Evolutionary conservation across 2,113 vertebrate species (phyloP), one percentile per base, ranked within the genome.

Genomic region (Podiceps cristatus): DNA sequence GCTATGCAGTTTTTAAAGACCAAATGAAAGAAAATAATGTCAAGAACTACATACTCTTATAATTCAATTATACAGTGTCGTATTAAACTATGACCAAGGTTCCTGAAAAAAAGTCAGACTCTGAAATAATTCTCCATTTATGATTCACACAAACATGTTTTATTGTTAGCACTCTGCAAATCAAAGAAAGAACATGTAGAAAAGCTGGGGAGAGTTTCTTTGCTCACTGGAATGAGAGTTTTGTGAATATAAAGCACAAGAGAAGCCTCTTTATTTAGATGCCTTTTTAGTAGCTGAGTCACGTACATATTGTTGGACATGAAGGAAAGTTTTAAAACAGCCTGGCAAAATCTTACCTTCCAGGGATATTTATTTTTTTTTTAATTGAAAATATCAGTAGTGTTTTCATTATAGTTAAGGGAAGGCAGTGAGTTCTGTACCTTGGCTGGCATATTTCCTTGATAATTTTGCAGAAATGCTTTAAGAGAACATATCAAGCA

Each of bases 211-310:
- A 95, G 74, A 88, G 55, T 96, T 97, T 93, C 96, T 96, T 93
- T 93, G 77, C 93, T 71, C 37, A 31, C 35, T 74, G 66, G 87
- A 95, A 96, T 76, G 94, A 90, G 95, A 93, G 94, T 90, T 97
- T 88, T 86, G 93, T 95, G 86, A 95, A 40, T 45, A 96, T 93
- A 97, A 95, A 97, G 93, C 91, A 86, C 84, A 88, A 97, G 89
- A 95, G 87, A 95, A 96, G 87, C 55, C 91, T 96, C 93, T 97
- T 96, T 97, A 95, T 97, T 96, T 94, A 93, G 95, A 93, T 90
- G 87, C 94, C 94, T 97, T 50, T 96, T 97, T 97, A 96, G 96
- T 94, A 97, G 93, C 95, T 95, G 87, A 94, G 95, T 97, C 97
- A 97, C 96, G 81, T 97, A 79, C 91, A 42, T 95, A 77, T 93